Evolutionary conservation across 2,888 invertebrate genomes (phyloP).

Genomic region (Phania funesta): DNA sequence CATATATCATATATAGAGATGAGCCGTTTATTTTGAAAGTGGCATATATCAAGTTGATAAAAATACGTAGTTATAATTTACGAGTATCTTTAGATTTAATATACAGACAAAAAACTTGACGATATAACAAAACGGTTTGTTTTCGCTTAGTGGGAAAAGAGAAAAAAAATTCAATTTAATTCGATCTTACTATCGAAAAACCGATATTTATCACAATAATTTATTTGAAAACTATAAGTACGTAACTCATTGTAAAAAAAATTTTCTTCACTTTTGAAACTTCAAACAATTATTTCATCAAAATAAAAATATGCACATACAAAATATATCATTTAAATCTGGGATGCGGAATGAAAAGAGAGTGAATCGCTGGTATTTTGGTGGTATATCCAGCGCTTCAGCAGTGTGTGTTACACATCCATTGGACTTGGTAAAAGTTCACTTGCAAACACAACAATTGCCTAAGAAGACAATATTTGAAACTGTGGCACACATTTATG

Average conservation of each 20-base stretch:
- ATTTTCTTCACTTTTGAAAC: background rate
- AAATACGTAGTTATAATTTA: too few species aligned
- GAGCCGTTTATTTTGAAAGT: too few species aligned
- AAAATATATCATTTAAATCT: background rate
- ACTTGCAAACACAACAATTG: conserved; percentile 93
- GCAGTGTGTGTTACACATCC: conserved; percentile 98
- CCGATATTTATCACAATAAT: background rate
- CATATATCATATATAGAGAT: too few species aligned
- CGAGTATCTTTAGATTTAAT: too few species aligned
- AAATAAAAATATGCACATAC: too few species aligned
- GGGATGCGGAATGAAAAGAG: conserved; percentile 60
- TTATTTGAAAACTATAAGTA: background rate
- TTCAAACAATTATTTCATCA: background rate
- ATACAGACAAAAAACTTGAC: too few species aligned
- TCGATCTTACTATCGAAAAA: too few species aligned
- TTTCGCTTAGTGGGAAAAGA: too few species aligned
- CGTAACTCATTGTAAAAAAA: background rate
- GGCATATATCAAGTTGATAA: too few species aligned
- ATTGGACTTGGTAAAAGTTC: conserved; percentile 95
- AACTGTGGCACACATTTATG: conserved; percentile 87
- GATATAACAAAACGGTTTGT: too few species aligned
- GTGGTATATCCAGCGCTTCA: conserved; percentile 95
- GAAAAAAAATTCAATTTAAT: too few species aligned
- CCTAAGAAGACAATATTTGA: conserved; percentile 87
- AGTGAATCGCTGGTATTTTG: conserved; percentile 93